Percentiles rank a stretch among this genome's conserved stretches.
These are phyloP conservation scores for Brenthis ino DNA, from an alignment of 2,888 invertebrate genomes.

Conservation along the genomic window DNA sequence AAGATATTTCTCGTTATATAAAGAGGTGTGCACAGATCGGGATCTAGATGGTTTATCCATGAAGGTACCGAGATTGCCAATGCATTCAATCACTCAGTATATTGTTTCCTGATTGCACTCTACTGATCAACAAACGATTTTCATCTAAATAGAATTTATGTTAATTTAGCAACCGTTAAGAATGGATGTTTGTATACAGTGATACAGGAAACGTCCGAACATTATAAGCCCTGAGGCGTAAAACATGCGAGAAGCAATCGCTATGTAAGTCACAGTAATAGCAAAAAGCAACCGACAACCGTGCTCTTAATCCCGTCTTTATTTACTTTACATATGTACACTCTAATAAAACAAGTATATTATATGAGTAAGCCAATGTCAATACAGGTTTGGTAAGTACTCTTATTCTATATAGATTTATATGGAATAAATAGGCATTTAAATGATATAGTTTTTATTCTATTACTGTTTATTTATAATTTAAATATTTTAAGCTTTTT, in stretches of 20 bases:
- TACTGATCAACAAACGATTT: constrained; percentile 53
- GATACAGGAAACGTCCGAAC: constrained; percentile 77
- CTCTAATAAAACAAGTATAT: neutral
- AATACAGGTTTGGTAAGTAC: too few species aligned
- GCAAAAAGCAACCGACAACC: constrained; percentile 69
- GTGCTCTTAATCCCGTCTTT: neutral
- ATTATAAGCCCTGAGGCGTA: constrained; percentile 71
- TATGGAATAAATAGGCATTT: too few species aligned
- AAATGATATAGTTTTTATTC: too few species aligned
- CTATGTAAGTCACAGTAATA: constrained; percentile 68
- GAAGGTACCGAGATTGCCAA: constrained; percentile 40
- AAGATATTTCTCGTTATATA: constrained; percentile 41
- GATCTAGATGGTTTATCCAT: constrained; percentile 35
- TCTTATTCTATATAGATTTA: too few species aligned
- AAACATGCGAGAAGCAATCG: constrained; percentile 72
- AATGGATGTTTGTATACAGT: constrained; percentile 65
- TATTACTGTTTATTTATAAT: too few species aligned
- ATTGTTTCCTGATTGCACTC: constrained; percentile 57
- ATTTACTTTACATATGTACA: neutral
- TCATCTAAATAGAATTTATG: constrained; percentile 70
- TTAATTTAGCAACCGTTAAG: constrained; percentile 68
- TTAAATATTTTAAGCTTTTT: too few species aligned
- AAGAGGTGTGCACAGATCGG: constrained; percentile 38
- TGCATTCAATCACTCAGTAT: constrained; percentile 47
- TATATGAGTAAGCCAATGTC: neutral